These are phyloP conservation scores for Diorhabda elongata DNA, from an alignment of 1,140 invertebrate species.

Conservation along the genomic window DNA sequence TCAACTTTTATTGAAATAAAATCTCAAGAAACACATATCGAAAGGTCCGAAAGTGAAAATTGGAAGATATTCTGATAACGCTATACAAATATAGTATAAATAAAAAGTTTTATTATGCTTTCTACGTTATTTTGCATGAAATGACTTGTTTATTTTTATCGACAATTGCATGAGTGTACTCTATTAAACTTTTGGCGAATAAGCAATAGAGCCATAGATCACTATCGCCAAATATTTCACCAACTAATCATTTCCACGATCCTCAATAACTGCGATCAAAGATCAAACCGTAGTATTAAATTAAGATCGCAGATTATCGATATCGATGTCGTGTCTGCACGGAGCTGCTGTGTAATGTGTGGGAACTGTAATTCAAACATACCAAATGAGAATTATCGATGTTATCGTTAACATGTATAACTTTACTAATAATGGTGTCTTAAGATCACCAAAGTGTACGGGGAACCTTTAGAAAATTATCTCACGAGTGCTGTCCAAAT, in stretches of 20 bases:
- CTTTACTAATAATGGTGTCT: constrained; percentile 22
- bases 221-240: background rate
- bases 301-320: constrained; percentile 19
- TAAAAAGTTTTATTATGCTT: no score
- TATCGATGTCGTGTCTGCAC: constrained; percentile 20
- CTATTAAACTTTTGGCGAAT: no score
- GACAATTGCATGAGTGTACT: no score
- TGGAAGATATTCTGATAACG: no score
- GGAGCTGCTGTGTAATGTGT: constrained; percentile 21
- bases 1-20: no score
- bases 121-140: no score
- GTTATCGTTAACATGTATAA: constrained; percentile 21
- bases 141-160: no score
- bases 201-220: background rate
- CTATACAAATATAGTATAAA: no score
- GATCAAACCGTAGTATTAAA: constrained; percentile 13
- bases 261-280: constrained; percentile 3
- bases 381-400: constrained; percentile 22
- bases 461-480: no score
- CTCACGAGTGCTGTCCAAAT: no score
- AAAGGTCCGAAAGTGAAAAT: no score
- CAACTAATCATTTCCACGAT: constrained; percentile 9
- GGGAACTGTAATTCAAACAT: constrained; percentile 23
- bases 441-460: constrained; percentile 9
- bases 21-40: no score